Conservation (phyloP, 2,888 invertebrate genomes). For the Heterodera filipjevi region DNA sequence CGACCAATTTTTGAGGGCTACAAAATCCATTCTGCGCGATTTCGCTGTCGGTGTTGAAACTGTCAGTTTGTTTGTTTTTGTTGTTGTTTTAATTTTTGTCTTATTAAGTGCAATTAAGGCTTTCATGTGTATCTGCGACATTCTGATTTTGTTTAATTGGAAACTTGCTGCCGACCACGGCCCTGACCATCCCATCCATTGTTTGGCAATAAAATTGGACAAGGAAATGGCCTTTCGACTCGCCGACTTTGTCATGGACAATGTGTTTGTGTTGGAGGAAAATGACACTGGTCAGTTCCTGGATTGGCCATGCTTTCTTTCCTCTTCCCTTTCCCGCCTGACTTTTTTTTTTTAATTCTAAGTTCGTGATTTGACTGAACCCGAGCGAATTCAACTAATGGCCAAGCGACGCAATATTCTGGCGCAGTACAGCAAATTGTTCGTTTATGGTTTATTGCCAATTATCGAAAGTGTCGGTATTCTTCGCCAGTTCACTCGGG, state of each 20-base stretch:
- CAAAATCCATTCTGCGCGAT: conserved; percentile 72
- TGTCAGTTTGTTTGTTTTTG: conserved; percentile 35
- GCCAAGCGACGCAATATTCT: conserved; percentile 94
- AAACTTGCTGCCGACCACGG: conserved; percentile 71
- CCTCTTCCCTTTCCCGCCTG: background rate
- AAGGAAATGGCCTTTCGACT: conserved; percentile 43
- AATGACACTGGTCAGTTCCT: conserved; percentile 31
- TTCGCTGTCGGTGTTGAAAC: conserved; percentile 66
- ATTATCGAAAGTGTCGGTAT: conserved; percentile 87
- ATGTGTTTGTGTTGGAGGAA: conserved; percentile 51
- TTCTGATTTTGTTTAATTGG: conserved; percentile 88
- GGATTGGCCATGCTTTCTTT: conserved; percentile 9
- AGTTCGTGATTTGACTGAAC: conserved; percentile 77
- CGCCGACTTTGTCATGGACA: conserved; percentile 52
- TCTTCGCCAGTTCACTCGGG: conserved; percentile 95
- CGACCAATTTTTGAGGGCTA: conserved; percentile 77
- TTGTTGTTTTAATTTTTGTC: conserved; percentile 36
- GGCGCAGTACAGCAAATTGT: conserved; percentile 93
- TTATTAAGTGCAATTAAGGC: no score
- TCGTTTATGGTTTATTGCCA: conserved; percentile 94
- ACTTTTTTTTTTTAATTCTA: background rate
- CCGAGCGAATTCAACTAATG: conserved; percentile 90
- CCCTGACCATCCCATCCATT: conserved; percentile 64
- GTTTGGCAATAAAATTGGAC: conserved; percentile 67
- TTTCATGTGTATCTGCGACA: conserved; percentile 91